Evolutionary conservation across 2,888 invertebrate species (phyloP).

Genomic region (Ctenicera cuprea): DNA sequence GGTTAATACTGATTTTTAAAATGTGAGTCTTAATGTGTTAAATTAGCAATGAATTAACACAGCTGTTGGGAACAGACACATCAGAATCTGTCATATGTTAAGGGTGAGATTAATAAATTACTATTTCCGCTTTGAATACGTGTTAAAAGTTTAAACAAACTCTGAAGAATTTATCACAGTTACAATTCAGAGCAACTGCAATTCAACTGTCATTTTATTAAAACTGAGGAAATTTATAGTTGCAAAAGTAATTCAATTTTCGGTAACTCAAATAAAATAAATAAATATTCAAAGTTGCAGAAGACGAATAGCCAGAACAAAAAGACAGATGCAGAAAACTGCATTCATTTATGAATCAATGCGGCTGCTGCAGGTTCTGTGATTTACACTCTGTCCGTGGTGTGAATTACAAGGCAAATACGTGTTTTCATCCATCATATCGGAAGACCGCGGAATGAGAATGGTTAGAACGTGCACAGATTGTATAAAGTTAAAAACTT

Average conservation of each 20-base stretch:
- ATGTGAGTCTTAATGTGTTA: too few relatives aligned
- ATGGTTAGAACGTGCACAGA: conserved; percentile 25
- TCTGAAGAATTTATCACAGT: neutral
- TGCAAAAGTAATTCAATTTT: conserved; percentile 30
- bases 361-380: conserved; percentile 32
- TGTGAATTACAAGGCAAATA: conserved; percentile 38
- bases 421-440: conserved; percentile 37
- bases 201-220: conserved; percentile 13
- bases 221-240: conserved; percentile 15
- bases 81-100: too few relatives aligned
- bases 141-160: too few relatives aligned
- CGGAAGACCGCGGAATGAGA: conserved; percentile 14
- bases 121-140: too few relatives aligned
- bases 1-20: too few relatives aligned
- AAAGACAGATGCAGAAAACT: conserved; percentile 32
- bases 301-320: conserved; percentile 19
- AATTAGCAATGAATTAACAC: too few relatives aligned
- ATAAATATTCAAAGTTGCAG: neutral
- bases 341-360: conserved; percentile 41
- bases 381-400: conserved; percentile 28
- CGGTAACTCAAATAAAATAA: conserved; percentile 8
- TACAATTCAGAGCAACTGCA: neutral
- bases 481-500: neutral
- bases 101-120: too few relatives aligned
- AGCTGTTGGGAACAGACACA: too few relatives aligned